Base-by-base conservation (phyloP, 2,888 invertebrate species). In the Cantharis rustica region DNA sequence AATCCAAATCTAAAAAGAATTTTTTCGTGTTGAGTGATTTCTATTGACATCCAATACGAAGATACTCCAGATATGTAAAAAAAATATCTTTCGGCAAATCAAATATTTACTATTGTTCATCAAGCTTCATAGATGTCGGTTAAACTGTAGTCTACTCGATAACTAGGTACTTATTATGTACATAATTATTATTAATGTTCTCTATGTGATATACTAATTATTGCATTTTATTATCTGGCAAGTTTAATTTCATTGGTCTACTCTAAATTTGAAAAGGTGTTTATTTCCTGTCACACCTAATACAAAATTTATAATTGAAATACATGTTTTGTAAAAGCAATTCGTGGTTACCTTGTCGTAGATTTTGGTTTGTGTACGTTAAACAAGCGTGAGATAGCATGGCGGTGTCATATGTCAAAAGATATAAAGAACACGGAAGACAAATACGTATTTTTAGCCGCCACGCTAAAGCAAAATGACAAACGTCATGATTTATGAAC, bases 401-500 rank as follows among this genome's bases (percentile, higher is more conserved):
- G 69, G 69, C 77, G 75, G 83, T 81, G 83, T 84, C 85, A 85
- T 83, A 84, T 83, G 85, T 86, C 85, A 86, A 79, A 84, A 85
- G 84, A 84, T 81, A 85, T 84, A 85, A 85, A 83, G 84, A 83
- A 82, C 77, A 78, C 82, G 81, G 82, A 85, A 85, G 85, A 86
- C 85, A 86, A 86, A 86, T 85, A 84, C 84, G 84, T 85, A 86
- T 86, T 86, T 86, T 86, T 86, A 85, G 84, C 72, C 74, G 80
- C 70, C 76, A 73, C 81, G 84, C 81, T 84, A 84, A 84, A 84
- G 83, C 84, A 80, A 84, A 81, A 83, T 83, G 86, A 86, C 86
- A 86, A 82, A 83, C 84, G 85, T 85, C 84, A 86, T 86, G 86
- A 86, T 86, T 86, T 86, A 87, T 85, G 86, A 84, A 82, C 75